Evolutionary conservation across 1,140 invertebrate species (phyloP), one percentile per base, ranked within the genome.

Genomic region (Choristoneura fumiferana): DNA sequence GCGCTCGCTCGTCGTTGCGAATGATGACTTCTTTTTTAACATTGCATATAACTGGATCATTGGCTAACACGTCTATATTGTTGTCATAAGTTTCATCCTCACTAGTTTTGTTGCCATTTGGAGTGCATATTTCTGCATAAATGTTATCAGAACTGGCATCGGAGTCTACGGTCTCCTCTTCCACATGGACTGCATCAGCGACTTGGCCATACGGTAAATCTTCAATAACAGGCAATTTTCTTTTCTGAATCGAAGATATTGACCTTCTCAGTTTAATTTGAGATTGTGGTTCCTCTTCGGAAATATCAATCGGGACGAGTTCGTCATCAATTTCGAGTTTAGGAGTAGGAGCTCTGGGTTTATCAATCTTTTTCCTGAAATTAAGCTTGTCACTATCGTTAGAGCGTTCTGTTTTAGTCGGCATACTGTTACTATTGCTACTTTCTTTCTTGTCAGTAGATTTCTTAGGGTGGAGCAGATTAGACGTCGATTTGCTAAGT

Each of bases 401-500:
- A 0, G 78, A 65, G 34, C 82, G 67, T 57, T 89, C 86, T 10
- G 83, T 89, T 74, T 87, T 87, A 0, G 86, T 86, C 9, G 86
- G 84, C 86, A 89, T 89, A 34, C 86, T 89, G 62, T 89, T 87
- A 33, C 84, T 87, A 45, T 90, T 89, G 45, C 72, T 83, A 6
- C 69, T 77, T 54, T 87, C 86, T 69, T 87, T 89, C 52, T 81
- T 85, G 5, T 90, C 88, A 53, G 62, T 84, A 12, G 74, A 36
- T 61, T 89, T 89, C 63, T 90, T 90, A 15, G 85, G 84, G 63
- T 92, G 90, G 56, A 92, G 80, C 57, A 92, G 73, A 69, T 92
- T 92, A 1, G 91, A 91, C 2, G 91, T 92, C 4, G 91, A 92
- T 78, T 92, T 92, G 66, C 91, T 92, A 0, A 92, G 84, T 34